phyloP scores from a whole-genome alignment of 2,797 vertebrate species.

The Pangasius djambal region DNA sequence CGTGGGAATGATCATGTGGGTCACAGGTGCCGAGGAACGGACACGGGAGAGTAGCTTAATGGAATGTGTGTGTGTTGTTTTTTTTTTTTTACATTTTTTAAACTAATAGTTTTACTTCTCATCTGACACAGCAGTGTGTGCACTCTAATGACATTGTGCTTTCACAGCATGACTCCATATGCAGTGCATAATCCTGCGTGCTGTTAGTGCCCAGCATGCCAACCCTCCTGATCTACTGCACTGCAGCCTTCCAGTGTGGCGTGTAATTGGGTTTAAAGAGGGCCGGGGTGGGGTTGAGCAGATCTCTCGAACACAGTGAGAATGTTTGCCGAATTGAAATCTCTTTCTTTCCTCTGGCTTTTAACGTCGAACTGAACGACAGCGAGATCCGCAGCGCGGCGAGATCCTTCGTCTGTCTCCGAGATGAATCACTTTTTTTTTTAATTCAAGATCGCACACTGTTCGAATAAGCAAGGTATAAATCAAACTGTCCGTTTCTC shows the following conservation, averaged over 20 bases:
- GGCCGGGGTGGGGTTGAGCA: background rate
- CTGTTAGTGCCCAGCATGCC: slow-evolving; percentile 36
- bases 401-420: slow-evolving; percentile 15
- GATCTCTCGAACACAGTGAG: background rate
- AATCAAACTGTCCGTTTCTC: background rate
- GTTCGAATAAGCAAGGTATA: slow-evolving; percentile 14
- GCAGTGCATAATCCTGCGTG: slow-evolving; percentile 32
- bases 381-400: slow-evolving; percentile 8
- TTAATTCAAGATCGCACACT: background rate
- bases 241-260: slow-evolving; percentile 55
- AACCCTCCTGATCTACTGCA: slow-evolving; percentile 41
- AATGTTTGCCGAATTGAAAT: slow-evolving; percentile 36
- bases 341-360: background rate
- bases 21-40: slow-evolving; percentile 22
- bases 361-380: slow-evolving; percentile 4
- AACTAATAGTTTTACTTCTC: slow-evolving; percentile 3
- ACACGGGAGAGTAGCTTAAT: slow-evolving; percentile 23
- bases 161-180: slow-evolving; percentile 21
- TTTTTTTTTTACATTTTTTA: background rate
- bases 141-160: slow-evolving; percentile 26
- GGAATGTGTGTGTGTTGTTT: background rate
- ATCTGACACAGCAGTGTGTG: background rate
- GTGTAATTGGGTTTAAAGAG: slow-evolving; percentile 56
- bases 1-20: slow-evolving; percentile 9
- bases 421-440: slow-evolving; percentile 13